phyloP scores from a whole-genome alignment of 2,797 vertebrate species.

The Falco columbarius region DNA sequence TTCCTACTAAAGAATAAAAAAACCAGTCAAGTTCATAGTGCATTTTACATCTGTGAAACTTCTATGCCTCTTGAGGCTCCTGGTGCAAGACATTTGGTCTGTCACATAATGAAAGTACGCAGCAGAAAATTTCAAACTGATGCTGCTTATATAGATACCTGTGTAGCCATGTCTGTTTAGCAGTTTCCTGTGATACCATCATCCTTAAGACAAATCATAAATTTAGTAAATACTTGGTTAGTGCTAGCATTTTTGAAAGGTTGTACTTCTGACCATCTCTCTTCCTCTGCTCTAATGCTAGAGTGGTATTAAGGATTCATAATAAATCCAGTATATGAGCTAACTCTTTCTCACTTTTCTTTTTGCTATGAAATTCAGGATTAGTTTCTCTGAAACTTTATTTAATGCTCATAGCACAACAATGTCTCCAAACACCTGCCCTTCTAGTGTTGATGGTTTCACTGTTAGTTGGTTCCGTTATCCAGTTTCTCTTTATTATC shows the following conservation, averaged over 20 bases:
- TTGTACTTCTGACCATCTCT: too few relatives aligned
- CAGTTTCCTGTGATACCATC: not conserved
- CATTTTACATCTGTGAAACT: not conserved
- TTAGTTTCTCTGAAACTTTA: not conserved
- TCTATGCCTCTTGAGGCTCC: not conserved
- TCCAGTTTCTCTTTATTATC: not conserved
- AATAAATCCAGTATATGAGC: not conserved
- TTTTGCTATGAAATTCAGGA: not conserved
- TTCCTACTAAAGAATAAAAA: not conserved
- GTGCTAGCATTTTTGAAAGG: too few relatives aligned
- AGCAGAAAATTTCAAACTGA: not conserved
- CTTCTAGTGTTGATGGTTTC: not conserved
- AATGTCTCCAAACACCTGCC: not conserved
- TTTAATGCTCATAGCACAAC: not conserved
- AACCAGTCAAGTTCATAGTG: accelerated
- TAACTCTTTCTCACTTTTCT: not conserved
- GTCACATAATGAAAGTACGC: not conserved
- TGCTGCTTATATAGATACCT: not conserved
- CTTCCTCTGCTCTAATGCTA: not conserved
- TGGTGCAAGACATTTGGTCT: not conserved
- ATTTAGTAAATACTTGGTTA: not conserved
- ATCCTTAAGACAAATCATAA: not conserved
- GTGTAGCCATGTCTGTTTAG: not conserved
- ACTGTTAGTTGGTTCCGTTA: not conserved
- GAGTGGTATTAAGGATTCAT: not conserved